Conservation (phyloP, 2,797 vertebrate genomes). For the Takifugu rubripes region DNA sequence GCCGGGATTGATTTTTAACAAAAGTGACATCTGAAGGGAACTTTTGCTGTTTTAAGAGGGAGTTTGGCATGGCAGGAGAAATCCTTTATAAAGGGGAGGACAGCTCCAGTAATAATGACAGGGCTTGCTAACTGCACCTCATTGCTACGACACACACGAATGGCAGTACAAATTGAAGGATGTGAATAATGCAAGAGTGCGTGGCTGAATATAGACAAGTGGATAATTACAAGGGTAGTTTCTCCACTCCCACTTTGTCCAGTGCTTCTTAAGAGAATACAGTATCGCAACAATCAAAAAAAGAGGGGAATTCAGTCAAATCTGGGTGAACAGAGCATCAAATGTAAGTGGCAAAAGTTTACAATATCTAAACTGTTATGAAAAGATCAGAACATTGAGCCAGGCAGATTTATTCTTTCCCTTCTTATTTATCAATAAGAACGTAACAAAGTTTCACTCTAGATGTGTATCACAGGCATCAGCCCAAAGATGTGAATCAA, state of each 20-base stretch:
- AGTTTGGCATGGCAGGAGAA: constrained; percentile 47
- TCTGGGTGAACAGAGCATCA: too few species aligned
- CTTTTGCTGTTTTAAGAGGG: constrained; percentile 50
- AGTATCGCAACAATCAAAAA: constrained; percentile 30
- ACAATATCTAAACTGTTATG: too few species aligned
- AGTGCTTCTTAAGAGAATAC: constrained; percentile 44
- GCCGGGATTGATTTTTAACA: too few species aligned
- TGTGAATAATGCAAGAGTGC: constrained; percentile 70
- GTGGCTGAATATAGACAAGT: constrained; percentile 67
- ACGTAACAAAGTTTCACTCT: constrained; percentile 1
- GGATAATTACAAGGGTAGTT: constrained; percentile 67
- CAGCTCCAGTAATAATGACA: constrained; percentile 66
- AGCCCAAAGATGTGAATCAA: constrained; percentile 33
- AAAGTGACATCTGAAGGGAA: constrained; percentile 55
- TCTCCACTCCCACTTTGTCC: constrained; percentile 55
- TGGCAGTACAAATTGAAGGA: constrained; percentile 67
- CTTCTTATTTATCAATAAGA: not conserved
- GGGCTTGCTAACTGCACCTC: constrained; percentile 68
- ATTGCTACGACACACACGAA: constrained; percentile 65
- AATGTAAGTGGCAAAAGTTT: not conserved
- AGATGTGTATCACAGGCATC: constrained; percentile 30
- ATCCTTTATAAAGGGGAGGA: constrained; percentile 60
- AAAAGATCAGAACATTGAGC: not conserved
- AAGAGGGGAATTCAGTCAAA: constrained; percentile 7
- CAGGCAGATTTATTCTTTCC: not conserved